Base-by-base conservation (phyloP, 2,888 invertebrate genomes). In the Blera fallax region DNA sequence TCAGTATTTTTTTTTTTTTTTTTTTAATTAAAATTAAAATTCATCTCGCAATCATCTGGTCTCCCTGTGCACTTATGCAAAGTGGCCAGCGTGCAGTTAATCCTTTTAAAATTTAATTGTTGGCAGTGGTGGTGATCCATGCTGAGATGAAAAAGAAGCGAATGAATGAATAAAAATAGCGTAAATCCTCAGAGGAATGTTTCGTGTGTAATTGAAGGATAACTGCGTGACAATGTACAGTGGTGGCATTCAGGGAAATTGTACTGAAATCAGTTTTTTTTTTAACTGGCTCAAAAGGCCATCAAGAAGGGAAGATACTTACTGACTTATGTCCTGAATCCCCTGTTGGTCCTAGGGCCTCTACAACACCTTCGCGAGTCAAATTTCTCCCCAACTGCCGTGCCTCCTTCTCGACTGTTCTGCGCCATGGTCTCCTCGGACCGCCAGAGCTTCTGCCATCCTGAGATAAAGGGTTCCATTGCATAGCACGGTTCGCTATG, bases 1-100 rank as follows among this genome's bases (percentile, higher is more conserved):
- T 10, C n/a, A n/a, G n/a, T 14, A 3, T 2, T 10, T 18, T 7
- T 1, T 27, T 32, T 10, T 4, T 21, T 43, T 16, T 52, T 62
- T 54, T 54, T 73, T 82, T 76, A 76, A 82, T 82, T 82, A 70
- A 64, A 76, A 82, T 76, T 76, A 52, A 67, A 70, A 81, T 74
- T 74, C 62, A 48, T 76, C 69, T 45, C 48, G 54, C 45, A 45
- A 60, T 62, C 29, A 34, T 60, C 3, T 58, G n/a, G n/a, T n/a
- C 29, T 14, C 43, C 24, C n/a, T 43, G 65, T 40, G 56, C 48
- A 48, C 14, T 48, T 74, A 74, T 76, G 67, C 65, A 76, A 76
- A 76, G 58, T 76, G 76, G 67, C 67, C 40, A 67, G 45, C 56
- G 67, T 37, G 21, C 29, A 58, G 58, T 67, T 76, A 67, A 76